Base-by-base conservation (phyloP, 2,797 vertebrate genomes). In the Mus caroli region DNA sequence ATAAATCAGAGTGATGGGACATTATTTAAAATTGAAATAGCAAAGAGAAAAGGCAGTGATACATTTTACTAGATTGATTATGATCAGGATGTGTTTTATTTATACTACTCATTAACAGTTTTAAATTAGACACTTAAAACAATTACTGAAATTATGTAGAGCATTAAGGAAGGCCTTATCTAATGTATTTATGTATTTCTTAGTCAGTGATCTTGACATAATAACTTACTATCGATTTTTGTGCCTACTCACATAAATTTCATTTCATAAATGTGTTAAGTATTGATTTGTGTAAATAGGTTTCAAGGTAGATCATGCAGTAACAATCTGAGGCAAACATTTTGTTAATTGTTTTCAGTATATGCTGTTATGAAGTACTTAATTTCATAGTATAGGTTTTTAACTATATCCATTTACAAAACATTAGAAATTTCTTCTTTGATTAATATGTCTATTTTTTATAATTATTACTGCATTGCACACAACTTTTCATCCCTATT, bases 221-320 rank as follows among this genome's bases (percentile, higher is more conserved):
- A 90, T 94, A 94, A 83, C 52, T 96, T 93, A 95, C 71, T 95
- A 96, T 79, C 79, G 92, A 96, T 95, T 97, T 97, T 91, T 92
- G 88, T 56, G 95, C 56, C 40, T n/a, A 76, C 19, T 67, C 67
- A 92, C 43, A 88, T 96, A 93, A 92, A 88, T 95, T 97, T 69
- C 94, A 83, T 94, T 96, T 93, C 69, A 96, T 94, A 94, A 94
- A 93, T 78, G 34, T 92, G 80, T 88, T 94, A 97, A 85, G 46
- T 93, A 93, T 95, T 94, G 94, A 93, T 96, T 94, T 75, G 24
- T 4, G 75, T 67, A 94, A 90, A 50, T 40, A 92, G 50, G 79
- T 96, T 97, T 89, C 54, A 92, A 94, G 78, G 85, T 80, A 93
- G 2, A 92, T 22, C 37, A 94, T 76, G 87, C 50, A 90, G 37